A percentile compares a stretch with the other conserved stretches of the same genome.
Evolutionary conservation across 1,140 invertebrate genomes (phyloP).

Genomic region (Lucilia sericata): DNA sequence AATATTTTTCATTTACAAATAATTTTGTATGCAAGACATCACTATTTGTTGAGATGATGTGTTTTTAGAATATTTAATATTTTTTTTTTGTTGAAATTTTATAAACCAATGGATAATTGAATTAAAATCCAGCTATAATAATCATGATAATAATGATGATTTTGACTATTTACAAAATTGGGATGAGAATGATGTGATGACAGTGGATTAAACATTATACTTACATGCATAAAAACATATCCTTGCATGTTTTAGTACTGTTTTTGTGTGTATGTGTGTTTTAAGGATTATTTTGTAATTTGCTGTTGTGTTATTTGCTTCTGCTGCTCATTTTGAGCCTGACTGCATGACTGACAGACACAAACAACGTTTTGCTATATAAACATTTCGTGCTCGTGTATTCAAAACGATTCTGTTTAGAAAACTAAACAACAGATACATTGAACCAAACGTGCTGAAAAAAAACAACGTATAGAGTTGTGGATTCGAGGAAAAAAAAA

Average conservation of each 20-base stretch:
- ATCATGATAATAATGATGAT: not conserved
- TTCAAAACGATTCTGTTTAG: not conserved
- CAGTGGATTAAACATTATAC: too few species aligned
- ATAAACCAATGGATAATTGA: conserved; percentile 7
- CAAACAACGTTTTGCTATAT: too few species aligned
- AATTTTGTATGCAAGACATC: conserved; percentile 6
- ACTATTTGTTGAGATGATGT: not conserved
- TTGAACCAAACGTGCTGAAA: conserved; percentile 7
- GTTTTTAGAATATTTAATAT: not conserved
- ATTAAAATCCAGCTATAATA: conserved; percentile 4
- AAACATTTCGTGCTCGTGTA: too few species aligned
- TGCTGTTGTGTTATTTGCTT: too few species aligned
- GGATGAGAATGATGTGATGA: too few species aligned
- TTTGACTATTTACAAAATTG: not conserved
- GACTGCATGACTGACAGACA: too few species aligned
- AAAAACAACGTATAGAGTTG: not conserved
- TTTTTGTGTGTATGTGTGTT: too few species aligned
- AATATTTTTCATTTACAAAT: too few species aligned
- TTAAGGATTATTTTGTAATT: too few species aligned
- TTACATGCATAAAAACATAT: too few species aligned
- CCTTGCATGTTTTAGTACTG: too few species aligned
- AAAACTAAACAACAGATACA: conserved; percentile 8
- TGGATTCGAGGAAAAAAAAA: not conserved
- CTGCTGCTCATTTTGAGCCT: too few species aligned
- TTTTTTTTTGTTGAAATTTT: not conserved